Conservation (phyloP, 2,113 vertebrate genomes). For the Malaclemys terrapin region DNA sequence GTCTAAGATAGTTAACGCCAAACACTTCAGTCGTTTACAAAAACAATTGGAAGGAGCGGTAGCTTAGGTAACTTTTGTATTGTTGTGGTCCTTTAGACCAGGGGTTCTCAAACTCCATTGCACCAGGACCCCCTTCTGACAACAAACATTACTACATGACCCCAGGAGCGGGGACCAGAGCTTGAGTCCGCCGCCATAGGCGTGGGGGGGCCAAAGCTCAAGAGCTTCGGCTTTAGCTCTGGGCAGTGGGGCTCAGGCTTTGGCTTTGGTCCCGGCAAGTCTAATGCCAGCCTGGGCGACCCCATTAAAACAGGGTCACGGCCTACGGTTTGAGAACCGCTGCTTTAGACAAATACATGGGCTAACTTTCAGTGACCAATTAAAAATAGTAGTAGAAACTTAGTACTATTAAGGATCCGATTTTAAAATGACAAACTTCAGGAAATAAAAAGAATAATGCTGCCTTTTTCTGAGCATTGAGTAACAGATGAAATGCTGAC, state of each 20-base stretch:
- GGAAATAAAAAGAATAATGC: neutral
- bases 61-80: neutral
- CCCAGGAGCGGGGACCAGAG: no score
- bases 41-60: neutral
- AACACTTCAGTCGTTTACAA: slow-evolving; percentile 9
- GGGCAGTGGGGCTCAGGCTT: no score
- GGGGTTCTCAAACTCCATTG: no score
- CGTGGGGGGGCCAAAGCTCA: no score
- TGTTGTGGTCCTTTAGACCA: neutral
- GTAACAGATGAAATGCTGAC: neutral
- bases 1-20: neutral
- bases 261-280: no score
- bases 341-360: neutral
- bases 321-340: no score
- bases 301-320: no score
- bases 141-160: no score
- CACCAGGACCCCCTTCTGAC: no score
- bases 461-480: neutral
- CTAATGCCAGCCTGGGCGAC: no score
- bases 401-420: neutral
- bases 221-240: no score
- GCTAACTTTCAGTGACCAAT: neutral
- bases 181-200: no score
- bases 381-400: slow-evolving; percentile 1
- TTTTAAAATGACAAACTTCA: neutral